Percentiles rank a stretch among this genome's conserved stretches.
phyloP scores from a whole-genome alignment of 2,888 invertebrate species.

The Eretmocerus hayati region DNA sequence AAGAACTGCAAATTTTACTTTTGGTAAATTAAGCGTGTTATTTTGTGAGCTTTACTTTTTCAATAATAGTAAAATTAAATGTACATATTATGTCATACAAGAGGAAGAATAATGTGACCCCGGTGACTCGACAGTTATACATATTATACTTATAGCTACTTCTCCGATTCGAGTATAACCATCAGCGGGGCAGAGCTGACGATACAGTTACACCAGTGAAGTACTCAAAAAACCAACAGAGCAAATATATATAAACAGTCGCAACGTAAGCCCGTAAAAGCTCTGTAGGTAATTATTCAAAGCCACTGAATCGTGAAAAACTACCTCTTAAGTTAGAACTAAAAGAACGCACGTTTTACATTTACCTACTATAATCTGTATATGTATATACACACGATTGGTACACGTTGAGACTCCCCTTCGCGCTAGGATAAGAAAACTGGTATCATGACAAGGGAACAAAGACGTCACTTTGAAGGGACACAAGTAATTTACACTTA shows the following conservation, averaged over 20 bases:
- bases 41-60: too few species aligned
- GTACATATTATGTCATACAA: conserved; percentile 7
- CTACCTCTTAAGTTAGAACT: conserved; percentile 16
- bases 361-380: conserved; percentile 21
- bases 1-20: too few species aligned
- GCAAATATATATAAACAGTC: conserved; percentile 30
- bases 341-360: conserved; percentile 23
- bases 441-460: conserved; percentile 11
- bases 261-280: conserved; percentile 24
- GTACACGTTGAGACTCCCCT: conserved; percentile 25
- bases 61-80: background rate
- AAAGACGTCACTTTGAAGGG: background rate
- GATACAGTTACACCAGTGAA: conserved; percentile 12
- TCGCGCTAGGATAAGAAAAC: conserved; percentile 11
- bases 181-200: background rate
- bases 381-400: conserved; percentile 28
- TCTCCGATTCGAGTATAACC: conserved; percentile 3
- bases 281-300: conserved; percentile 14
- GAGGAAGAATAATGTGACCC: conserved; percentile 4
- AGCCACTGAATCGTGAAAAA: conserved; percentile 7
- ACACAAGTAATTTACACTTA: too few species aligned
- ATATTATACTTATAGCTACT: conserved; percentile 1
- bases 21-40: too few species aligned
- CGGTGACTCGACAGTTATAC: conserved; percentile 13
- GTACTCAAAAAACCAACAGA: conserved; percentile 34